Conservation (phyloP, 2,797 vertebrate genomes). For the Lates japonicus region DNA sequence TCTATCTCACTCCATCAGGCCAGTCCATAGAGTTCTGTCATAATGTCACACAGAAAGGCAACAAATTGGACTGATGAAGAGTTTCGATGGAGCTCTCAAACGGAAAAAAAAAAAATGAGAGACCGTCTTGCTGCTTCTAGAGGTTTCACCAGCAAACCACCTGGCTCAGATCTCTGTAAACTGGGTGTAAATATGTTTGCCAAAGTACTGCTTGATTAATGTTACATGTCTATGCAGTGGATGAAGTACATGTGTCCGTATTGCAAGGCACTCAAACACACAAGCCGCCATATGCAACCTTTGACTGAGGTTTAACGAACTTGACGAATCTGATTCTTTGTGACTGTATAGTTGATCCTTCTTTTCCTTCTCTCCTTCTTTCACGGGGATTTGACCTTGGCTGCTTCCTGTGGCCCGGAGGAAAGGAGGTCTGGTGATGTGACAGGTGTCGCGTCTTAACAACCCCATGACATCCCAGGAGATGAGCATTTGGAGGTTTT, state of each 20-base stretch:
- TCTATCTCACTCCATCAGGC: conserved; percentile 36
- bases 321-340: conserved; percentile 73
- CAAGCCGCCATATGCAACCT: conserved; percentile 36
- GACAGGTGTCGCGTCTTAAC: conserved; percentile 82
- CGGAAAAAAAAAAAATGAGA: conserved; percentile 48
- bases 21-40: conserved; percentile 36
- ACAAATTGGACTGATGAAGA: conserved; percentile 73
- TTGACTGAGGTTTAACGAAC: conserved; percentile 57
- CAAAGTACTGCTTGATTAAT: conserved; percentile 33
- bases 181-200: conserved; percentile 7
- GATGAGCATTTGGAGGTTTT: conserved; percentile 57
- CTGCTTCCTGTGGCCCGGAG: conserved; percentile 68
- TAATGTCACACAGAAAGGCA: conserved; percentile 81
- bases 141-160: conserved; percentile 27
- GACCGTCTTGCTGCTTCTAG: conserved; percentile 25
- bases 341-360: conserved; percentile 80
- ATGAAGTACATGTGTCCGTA: too few relatives aligned
- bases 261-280: conserved; percentile 20
- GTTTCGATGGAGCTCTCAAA: conserved; percentile 34
- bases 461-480: conserved; percentile 76
- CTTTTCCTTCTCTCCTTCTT: conserved; percentile 57
- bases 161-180: conserved; percentile 29
- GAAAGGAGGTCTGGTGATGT: conserved; percentile 78
- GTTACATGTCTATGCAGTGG: conserved; percentile 1
- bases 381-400: conserved; percentile 86